phyloP scores from a whole-genome alignment of 1,140 invertebrate species.

The Dendroctonus valens region DNA sequence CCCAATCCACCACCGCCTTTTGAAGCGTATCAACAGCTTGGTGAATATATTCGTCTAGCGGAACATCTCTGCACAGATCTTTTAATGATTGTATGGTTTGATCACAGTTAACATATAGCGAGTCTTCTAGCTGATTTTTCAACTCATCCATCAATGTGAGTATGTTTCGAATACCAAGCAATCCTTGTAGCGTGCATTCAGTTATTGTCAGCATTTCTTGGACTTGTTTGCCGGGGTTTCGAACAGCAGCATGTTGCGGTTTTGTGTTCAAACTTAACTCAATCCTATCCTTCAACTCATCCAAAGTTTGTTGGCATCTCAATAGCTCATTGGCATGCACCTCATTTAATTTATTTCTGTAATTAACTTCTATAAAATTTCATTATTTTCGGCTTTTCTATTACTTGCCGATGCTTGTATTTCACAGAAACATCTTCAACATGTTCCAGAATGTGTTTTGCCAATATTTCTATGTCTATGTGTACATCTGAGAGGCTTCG shows the following conservation, averaged over 20 bases:
- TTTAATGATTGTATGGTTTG: conserved; percentile 54
- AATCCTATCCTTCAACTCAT: conserved; percentile 54
- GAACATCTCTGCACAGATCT: conserved; percentile 51
- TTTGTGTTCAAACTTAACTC: conserved; percentile 59
- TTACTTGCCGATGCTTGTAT: conserved; percentile 49
- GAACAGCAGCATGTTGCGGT: conserved; percentile 54
- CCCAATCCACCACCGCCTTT: conserved; percentile 39
- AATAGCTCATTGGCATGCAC: conserved; percentile 51
- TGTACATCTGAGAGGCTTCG: conserved; percentile 57
- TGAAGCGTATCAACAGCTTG: conserved; percentile 54
- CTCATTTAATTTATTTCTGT: conserved; percentile 53
- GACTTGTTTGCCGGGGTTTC: conserved; percentile 52
- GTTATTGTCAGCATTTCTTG: conserved; percentile 55
- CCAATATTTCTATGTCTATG: conserved; percentile 57
- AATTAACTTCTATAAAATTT: conserved; percentile 9
- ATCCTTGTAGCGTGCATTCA: conserved; percentile 54
- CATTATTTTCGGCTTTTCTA: too few species aligned
- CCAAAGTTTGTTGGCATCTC: conserved; percentile 51
- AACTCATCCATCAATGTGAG: conserved; percentile 53
- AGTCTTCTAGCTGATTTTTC: conserved; percentile 51
- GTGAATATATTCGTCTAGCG: conserved; percentile 53
- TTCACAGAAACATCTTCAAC: conserved; percentile 58
- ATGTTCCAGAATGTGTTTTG: conserved; percentile 56
- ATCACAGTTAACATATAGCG: conserved; percentile 54
- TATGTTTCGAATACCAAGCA: conserved; percentile 55